These are phyloP conservation scores for Diprion similis DNA, from an alignment of 1,140 invertebrate species.

Conservation along the genomic window DNA sequence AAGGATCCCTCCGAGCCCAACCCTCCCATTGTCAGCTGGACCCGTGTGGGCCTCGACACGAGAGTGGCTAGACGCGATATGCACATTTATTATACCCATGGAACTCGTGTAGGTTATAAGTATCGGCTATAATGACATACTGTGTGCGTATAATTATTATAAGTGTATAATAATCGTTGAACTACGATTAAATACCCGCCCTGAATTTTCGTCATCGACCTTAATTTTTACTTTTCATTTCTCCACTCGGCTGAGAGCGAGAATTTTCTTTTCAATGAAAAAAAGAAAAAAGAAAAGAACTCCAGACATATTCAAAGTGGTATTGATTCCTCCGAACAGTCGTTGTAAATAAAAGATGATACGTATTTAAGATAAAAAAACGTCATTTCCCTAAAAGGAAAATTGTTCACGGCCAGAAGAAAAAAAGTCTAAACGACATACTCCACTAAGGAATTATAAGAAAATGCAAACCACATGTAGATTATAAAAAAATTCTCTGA, in stretches of 20 bases:
- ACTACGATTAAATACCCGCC: neutral
- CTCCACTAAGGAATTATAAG: too few relatives aligned
- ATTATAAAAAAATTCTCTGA: too few relatives aligned
- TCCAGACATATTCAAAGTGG: neutral
- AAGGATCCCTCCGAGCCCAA: constrained; percentile 37
- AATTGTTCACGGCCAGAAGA: too few relatives aligned
- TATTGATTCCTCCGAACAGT: too few relatives aligned
- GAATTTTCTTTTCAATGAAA: neutral
- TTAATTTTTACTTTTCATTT: neutral
- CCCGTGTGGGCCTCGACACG: constrained; percentile 11
- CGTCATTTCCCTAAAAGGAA: too few relatives aligned
- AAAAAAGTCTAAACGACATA: too few relatives aligned
- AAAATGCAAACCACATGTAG: too few relatives aligned
- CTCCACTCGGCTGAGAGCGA: too few relatives aligned
- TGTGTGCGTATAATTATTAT: neutral
- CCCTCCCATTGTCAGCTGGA: constrained; percentile 37
- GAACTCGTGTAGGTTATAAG: neutral
- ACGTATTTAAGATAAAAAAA: too few relatives aligned
- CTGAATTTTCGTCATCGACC: neutral
- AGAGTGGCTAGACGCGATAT: constrained; percentile 1
- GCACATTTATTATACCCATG: neutral
- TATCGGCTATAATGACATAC: neutral
- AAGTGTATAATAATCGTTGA: neutral
- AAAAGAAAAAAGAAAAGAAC: neutral
- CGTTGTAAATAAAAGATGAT: too few relatives aligned